These are phyloP conservation scores for Agrochola lota DNA, from an alignment of 2,888 invertebrate species.

Conservation along the genomic window DNA sequence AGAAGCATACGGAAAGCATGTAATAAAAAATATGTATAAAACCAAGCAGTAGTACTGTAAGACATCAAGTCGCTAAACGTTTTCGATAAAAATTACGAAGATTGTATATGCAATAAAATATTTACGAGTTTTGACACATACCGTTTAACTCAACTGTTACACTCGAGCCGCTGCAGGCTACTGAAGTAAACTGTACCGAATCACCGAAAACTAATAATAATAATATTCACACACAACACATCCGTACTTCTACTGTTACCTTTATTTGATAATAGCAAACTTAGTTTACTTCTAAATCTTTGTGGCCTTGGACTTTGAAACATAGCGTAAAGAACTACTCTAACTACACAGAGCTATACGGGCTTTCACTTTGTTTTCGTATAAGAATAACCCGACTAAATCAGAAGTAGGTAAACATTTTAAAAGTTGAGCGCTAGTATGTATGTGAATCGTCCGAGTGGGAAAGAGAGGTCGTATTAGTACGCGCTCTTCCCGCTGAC, in stretches of 20 bases:
- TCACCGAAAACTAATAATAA: constrained; percentile 12
- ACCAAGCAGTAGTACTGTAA: background rate
- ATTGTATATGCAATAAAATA: constrained; percentile 25
- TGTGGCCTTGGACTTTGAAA: constrained; percentile 67
- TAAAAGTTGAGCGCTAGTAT: constrained; percentile 16
- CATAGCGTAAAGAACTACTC: constrained; percentile 27
- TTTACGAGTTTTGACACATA: constrained; percentile 38
- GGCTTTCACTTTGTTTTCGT: constrained; percentile 60
- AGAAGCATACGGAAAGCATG: background rate
- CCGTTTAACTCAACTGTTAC: constrained; percentile 2
- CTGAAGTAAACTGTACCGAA: constrained; percentile 17
- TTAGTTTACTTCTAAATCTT: constrained; percentile 49
- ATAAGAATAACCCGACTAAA: constrained; percentile 11
- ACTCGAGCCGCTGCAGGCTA: background rate
- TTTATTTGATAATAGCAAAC: constrained; percentile 44
- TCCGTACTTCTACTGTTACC: constrained; percentile 16
- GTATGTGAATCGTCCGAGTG: background rate
- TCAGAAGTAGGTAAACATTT: constrained; percentile 44
- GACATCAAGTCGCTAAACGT: background rate
- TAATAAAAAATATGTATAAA: background rate
- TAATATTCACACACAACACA: constrained; percentile 30
- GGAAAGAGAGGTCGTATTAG: constrained; percentile 42
- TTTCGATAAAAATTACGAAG: background rate
- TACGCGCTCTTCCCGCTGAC: background rate
- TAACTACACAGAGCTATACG: background rate